Conservation (phyloP, 1,140 invertebrate genomes). For the Daktulosphaira vitifoliae region DNA sequence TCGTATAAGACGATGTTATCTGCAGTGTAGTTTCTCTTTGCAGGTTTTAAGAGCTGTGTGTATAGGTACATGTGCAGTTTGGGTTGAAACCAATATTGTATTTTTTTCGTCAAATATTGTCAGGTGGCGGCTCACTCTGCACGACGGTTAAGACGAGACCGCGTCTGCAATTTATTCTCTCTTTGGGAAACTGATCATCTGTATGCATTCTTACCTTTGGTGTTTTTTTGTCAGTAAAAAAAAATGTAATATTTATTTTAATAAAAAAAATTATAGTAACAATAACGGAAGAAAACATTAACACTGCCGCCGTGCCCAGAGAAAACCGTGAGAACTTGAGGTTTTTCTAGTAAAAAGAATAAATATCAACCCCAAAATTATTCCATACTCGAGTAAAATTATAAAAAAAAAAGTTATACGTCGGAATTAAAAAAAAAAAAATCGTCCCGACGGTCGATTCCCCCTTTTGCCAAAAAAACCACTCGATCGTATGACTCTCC, state of each 20-base stretch:
- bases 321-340: constrained; percentile 28
- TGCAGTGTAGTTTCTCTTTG: constrained; percentile 9
- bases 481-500: neutral
- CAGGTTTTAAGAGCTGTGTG: neutral
- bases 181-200: constrained; percentile 26
- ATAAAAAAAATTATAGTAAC: neutral
- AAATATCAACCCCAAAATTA: constrained; percentile 13
- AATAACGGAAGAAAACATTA: constrained; percentile 30
- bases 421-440: constrained; percentile 20
- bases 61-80: constrained; percentile 5
- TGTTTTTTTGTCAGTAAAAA: too few relatives aligned
- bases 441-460: constrained; percentile 7
- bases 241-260: too few relatives aligned
- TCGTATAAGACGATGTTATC: constrained; percentile 21
- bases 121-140: constrained; percentile 21
- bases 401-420: neutral
- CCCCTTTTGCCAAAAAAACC: constrained; percentile 21
- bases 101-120: constrained; percentile 13
- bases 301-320: constrained; percentile 4
- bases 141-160: neutral
- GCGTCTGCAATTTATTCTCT: neutral
- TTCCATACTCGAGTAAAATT: constrained; percentile 10
- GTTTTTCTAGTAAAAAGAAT: constrained; percentile 17
- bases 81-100: neutral
- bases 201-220: neutral